Evolutionary conservation across 2,888 invertebrate species (phyloP), one percentile per base, ranked within the genome.

Genomic region (Theodoxus fluviatilis): DNA sequence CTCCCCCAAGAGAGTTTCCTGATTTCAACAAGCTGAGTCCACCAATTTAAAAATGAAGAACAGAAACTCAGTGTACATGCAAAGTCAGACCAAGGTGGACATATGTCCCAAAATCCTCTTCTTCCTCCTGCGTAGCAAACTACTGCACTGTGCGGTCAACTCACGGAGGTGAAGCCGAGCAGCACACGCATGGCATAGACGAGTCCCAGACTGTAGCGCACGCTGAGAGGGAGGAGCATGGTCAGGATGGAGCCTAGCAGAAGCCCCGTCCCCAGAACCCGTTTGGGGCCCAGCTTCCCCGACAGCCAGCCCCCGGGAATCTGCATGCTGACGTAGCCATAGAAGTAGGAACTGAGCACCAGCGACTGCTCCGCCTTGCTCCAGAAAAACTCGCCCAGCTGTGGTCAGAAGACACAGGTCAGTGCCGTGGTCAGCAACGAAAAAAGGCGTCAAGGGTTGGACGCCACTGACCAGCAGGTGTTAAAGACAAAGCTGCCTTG

Each of bases 101-200:
- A n/a, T n/a, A n/a, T n/a, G n/a, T n/a, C n/a, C n/a, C n/a, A n/a
- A n/a, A n/a, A n/a, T n/a, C n/a, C n/a, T n/a, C 7, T 49, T 49
- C 49, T 22, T 37, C 38, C 38, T 37, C 63, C 63, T 18, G 63
- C 35, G 33, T 63, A 63, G 35, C 63, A 63, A 25, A 84, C 73
- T n/a, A n/a, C n/a, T n/a, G n/a, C 1, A 78, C 79, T 12, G 80
- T 78, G 1, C 86, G 79, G 70, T 82, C 79, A 52, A 71, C 73
- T 71, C 52, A 74, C 76, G 12, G 74, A 71, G n/a, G 66, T 71
- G 35, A 76, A 52, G 15, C 76, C 76, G 7, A 73, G 65, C 1
- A 74, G n/a, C 28, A 76, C 69, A 22, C 76, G 59, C 6, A 73
- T 15, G 25, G 69, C 69, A 28, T 70, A 74, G 2, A 67, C 69